These are phyloP conservation scores for Atherinosoma microstoma DNA, from an alignment of 2,797 vertebrate species.

Conservation along the genomic window DNA sequence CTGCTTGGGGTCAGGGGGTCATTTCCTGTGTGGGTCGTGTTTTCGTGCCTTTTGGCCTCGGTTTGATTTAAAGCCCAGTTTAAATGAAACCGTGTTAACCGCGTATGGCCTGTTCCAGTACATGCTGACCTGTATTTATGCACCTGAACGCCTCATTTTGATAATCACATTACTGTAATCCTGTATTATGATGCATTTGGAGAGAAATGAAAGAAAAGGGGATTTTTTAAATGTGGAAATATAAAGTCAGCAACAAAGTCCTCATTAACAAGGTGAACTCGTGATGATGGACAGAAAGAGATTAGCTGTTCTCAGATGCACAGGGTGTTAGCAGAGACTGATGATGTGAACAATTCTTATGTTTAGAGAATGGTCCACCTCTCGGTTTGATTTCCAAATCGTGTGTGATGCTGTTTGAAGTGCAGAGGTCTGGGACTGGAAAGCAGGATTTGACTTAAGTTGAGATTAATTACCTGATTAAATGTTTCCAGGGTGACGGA, in stretches of 20 bases:
- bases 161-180: slow-evolving; percentile 20
- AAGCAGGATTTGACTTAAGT: slow-evolving; percentile 13
- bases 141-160: background rate
- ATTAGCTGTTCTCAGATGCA: slow-evolving; percentile 55
- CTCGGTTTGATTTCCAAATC: slow-evolving; percentile 44
- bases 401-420: slow-evolving; percentile 51
- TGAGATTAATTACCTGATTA: background rate
- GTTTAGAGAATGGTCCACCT: slow-evolving; percentile 27
- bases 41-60: background rate
- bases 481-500: slow-evolving; percentile 87
- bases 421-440: background rate
- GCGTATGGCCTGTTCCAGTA: background rate
- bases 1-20: slow-evolving; percentile 30
- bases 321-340: background rate
- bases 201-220: slow-evolving; percentile 9
- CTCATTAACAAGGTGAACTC: slow-evolving; percentile 42
- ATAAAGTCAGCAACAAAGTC: slow-evolving; percentile 30
- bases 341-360: slow-evolving; percentile 37
- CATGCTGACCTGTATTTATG: too few species aligned
- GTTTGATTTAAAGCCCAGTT: slow-evolving; percentile 7
- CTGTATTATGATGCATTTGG: slow-evolving; percentile 7
- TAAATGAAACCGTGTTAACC: background rate
- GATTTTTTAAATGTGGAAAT: slow-evolving; percentile 6
- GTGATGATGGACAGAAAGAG: slow-evolving; percentile 36
- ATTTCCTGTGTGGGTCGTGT: slow-evolving; percentile 51